Evolutionary conservation across 2,888 invertebrate species (phyloP).

Genomic region (Hyles lineata): DNA sequence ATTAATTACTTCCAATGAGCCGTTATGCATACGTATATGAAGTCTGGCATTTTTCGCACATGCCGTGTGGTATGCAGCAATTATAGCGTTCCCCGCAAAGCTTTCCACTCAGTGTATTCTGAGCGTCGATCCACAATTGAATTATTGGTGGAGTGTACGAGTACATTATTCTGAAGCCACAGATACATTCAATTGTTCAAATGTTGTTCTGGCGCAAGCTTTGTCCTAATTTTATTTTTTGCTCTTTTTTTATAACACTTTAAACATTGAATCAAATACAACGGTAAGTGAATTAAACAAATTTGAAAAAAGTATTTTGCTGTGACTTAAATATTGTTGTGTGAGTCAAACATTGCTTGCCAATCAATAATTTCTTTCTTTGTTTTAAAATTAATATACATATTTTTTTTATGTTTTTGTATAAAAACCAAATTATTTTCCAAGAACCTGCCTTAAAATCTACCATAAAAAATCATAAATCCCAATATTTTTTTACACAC

Average conservation of each 20-base stretch:
- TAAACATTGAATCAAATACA: no score
- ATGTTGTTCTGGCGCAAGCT: not conserved
- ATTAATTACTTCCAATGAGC: no score
- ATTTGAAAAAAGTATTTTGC: no score
- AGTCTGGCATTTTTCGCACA: not conserved
- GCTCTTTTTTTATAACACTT: not conserved
- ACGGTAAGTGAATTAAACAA: no score
- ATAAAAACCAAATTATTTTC: not conserved
- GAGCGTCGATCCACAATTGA: slow-evolving; percentile 12
- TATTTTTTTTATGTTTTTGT: not conserved
- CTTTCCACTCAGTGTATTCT: slow-evolving; percentile 18
- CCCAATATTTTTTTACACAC: no score
- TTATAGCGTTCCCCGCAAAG: not conserved
- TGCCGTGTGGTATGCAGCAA: not conserved
- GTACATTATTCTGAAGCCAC: slow-evolving; percentile 23
- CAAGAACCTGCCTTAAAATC: not conserved
- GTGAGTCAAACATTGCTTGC: no score
- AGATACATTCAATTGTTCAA: not conserved
- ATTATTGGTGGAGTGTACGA: slow-evolving; percentile 16
- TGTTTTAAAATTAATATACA: no score
- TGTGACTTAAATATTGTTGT: no score
- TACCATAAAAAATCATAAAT: no score
- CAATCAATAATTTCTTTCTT: no score
- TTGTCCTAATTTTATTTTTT: not conserved
- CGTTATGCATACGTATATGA: not conserved